These are phyloP conservation scores for Calephelis virginiensis DNA, from an alignment of 1,140 invertebrate species.

Conservation along the genomic window DNA sequence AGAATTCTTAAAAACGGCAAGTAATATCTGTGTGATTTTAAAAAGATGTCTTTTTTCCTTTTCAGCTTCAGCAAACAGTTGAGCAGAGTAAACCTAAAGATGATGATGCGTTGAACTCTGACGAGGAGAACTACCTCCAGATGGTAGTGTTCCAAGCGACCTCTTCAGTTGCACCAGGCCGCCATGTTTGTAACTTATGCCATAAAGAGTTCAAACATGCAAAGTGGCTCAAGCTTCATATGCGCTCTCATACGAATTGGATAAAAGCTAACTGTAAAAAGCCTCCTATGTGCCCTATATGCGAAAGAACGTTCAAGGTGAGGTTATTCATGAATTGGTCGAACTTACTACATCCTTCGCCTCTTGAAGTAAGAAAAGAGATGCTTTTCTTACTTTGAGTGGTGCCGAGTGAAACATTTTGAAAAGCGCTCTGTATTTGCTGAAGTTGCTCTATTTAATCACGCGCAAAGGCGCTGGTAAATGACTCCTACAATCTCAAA, in stretches of 20 bases:
- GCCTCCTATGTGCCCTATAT: slow-evolving; percentile 80
- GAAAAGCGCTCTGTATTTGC: too few species aligned
- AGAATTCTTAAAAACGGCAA: slow-evolving; percentile 4
- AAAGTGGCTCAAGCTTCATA: slow-evolving; percentile 79
- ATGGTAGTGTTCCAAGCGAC: slow-evolving; percentile 74
- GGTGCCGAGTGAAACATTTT: too few species aligned
- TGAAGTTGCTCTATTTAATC: too few species aligned
- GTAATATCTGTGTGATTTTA: background rate
- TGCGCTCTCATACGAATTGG: slow-evolving; percentile 81
- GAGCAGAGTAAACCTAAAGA: slow-evolving; percentile 26
- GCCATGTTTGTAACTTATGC: slow-evolving; percentile 80
- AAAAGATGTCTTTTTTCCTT: background rate
- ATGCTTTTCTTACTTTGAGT: too few species aligned
- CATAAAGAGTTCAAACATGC: slow-evolving; percentile 80
- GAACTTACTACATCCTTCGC: too few species aligned
- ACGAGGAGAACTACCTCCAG: slow-evolving; percentile 69
- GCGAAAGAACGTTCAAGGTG: slow-evolving; percentile 76
- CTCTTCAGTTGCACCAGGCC: slow-evolving; percentile 63
- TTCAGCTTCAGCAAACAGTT: slow-evolving; percentile 2
- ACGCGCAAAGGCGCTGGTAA: too few species aligned
- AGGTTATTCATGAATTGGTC: background rate
- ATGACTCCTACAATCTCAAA: too few species aligned
- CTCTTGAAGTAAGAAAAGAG: too few species aligned
- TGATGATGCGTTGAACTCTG: slow-evolving; percentile 53
- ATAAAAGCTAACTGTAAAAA: slow-evolving; percentile 82